Conservation (phyloP, 2,888 invertebrate genomes). For the Lepeophtheirus nordmannii region DNA sequence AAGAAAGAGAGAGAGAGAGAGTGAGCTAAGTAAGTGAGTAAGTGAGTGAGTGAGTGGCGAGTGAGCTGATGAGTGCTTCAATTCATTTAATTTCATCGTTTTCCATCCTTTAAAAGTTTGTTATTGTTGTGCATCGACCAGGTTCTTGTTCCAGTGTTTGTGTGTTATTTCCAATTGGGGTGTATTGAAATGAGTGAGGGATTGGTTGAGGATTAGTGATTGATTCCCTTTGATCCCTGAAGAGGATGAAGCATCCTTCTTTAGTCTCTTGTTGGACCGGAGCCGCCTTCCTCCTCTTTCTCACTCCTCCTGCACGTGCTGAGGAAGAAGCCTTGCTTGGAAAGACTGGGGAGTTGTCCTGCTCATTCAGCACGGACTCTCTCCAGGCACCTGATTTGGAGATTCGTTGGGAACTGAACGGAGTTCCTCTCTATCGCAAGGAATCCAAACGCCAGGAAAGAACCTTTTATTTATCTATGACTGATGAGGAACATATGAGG, state of each 20-base stretch:
- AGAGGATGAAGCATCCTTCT: too few relatives aligned
- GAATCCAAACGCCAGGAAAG: too few relatives aligned
- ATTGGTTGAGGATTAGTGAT: not conserved
- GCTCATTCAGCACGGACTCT: not conserved
- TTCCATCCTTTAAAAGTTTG: too few relatives aligned
- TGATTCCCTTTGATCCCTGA: not conserved
- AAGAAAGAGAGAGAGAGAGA: constrained; percentile 1
- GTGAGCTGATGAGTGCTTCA: not conserved
- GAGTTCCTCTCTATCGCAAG: not conserved
- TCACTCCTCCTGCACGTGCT: too few relatives aligned
- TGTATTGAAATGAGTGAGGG: not conserved
- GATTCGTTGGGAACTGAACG: not conserved
- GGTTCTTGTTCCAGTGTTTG: not conserved
- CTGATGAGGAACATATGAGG: too few relatives aligned
- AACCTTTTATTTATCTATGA: too few relatives aligned
- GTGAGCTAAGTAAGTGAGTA: not conserved
- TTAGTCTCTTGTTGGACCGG: too few relatives aligned
- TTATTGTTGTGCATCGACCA: too few relatives aligned
- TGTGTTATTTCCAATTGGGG: not conserved
- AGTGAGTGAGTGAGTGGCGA: not conserved
- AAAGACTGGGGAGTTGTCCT: not conserved
- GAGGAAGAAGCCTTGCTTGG: not conserved
- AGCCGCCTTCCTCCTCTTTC: too few relatives aligned
- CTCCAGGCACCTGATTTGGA: not conserved
- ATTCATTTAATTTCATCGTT: too few relatives aligned